Evolutionary conservation across 1,140 invertebrate species (phyloP).

Genomic region (Ladona fulva): DNA sequence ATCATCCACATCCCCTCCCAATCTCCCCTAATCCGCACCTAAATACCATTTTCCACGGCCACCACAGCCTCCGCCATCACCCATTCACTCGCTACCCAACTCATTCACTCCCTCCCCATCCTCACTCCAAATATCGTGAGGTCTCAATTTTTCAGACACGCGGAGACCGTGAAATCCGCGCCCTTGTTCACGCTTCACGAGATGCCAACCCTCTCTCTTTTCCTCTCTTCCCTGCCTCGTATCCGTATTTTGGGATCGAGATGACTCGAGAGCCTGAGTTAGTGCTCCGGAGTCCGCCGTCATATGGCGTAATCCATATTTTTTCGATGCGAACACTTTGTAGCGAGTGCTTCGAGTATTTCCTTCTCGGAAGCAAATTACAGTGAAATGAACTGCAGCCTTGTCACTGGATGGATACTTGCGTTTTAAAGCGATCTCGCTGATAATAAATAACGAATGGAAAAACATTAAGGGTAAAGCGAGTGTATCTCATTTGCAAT

Average conservation of each 20-base stretch:
- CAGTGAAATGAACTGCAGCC: too few species aligned
- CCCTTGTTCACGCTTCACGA: constrained; percentile 2
- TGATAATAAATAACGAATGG: too few species aligned
- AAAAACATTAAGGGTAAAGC: too few species aligned
- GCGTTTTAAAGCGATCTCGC: too few species aligned
- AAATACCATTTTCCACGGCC: background rate
- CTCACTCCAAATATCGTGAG: background rate
- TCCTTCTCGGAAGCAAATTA: too few species aligned
- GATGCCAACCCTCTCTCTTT: background rate
- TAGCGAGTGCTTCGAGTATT: too few species aligned
- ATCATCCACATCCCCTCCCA: background rate
- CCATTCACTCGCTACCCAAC: background rate
- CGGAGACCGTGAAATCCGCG: constrained; percentile 1
- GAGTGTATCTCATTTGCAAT: too few species aligned
- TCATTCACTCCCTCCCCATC: background rate
- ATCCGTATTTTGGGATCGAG: background rate
- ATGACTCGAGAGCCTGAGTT: too few species aligned
- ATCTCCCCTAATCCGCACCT: background rate
- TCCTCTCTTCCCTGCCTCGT: background rate
- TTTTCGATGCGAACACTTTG: too few species aligned
- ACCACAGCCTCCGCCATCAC: background rate
- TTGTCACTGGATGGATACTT: too few species aligned
- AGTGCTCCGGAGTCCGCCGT: too few species aligned
- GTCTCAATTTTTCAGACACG: background rate
- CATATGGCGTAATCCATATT: too few species aligned